A percentile compares a stretch with the other conserved stretches of the same genome.
Conservation (phyloP, 2,888 invertebrate genomes). For the Protula sp. region DNA sequence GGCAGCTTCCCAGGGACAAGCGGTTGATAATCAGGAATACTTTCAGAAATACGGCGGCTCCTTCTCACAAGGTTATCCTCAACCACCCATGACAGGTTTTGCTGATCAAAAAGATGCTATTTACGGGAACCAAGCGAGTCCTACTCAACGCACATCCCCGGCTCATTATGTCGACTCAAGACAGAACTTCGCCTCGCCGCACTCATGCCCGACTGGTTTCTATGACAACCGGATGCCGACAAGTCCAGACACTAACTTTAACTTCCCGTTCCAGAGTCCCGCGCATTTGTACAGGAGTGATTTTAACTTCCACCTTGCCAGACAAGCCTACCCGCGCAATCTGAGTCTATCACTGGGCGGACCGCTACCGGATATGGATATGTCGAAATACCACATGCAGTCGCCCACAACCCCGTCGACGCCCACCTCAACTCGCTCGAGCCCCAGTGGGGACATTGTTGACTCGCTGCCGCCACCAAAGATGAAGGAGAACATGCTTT, state of each 20-base stretch:
- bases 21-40: neutral
- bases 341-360: neutral
- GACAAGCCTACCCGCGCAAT: neutral
- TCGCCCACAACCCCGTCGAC: slow-evolving; percentile 44
- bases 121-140: neutral
- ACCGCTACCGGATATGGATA: neutral
- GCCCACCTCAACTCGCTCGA: slow-evolving; percentile 36
- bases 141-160: neutral
- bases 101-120: neutral
- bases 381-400: slow-evolving; percentile 4
- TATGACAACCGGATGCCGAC: neutral
- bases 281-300: neutral
- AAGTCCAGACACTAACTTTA: neutral
- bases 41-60: neutral
- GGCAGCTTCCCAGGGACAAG: neutral
- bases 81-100: neutral
- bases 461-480: neutral
- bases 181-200: neutral
- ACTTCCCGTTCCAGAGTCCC: neutral
- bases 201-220: neutral
- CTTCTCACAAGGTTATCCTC: neutral
- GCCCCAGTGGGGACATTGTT: slow-evolving; percentile 34
- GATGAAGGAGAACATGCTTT: slow-evolving; percentile 62
- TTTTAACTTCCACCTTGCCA: neutral
- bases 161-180: too few relatives aligned